A percentile compares a stretch with the other conserved stretches of the same genome.
Evolutionary conservation across 2,113 vertebrate species (phyloP).

Genomic region (Pterocles orientalis): DNA sequence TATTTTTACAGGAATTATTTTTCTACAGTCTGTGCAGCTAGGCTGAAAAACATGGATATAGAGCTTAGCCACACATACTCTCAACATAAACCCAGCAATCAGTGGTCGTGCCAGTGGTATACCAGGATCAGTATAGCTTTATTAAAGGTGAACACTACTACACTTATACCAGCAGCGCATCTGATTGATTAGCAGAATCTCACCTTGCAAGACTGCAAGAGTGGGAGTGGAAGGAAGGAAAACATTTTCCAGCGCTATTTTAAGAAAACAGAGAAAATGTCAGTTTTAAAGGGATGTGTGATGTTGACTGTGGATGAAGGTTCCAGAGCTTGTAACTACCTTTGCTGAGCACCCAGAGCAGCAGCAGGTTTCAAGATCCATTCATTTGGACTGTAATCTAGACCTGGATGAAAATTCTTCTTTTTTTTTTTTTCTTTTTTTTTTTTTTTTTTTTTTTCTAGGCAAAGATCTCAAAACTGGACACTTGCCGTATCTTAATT

Average conservation of each 20-base stretch:
- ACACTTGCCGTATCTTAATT: background rate
- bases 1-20: background rate
- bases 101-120: too few relatives aligned
- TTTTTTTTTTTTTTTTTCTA: background rate
- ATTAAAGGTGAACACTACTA: background rate
- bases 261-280: background rate
- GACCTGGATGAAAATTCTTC: background rate
- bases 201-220: background rate
- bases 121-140: background rate
- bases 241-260: fast-evolving
- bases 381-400: background rate
- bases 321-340: background rate
- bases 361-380: background rate
- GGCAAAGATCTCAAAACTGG: background rate
- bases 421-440: background rate
- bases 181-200: background rate
- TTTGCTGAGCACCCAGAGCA: background rate
- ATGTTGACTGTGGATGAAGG: background rate
- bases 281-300: background rate
- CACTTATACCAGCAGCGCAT: background rate
- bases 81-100: background rate
- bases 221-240: background rate
- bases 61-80: background rate
- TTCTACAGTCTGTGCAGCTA: background rate
- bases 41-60: background rate